Evolutionary conservation across 2,888 invertebrate genomes (phyloP), one percentile per base, ranked within the genome.

Genomic region (Calliphora vomitoria): DNA sequence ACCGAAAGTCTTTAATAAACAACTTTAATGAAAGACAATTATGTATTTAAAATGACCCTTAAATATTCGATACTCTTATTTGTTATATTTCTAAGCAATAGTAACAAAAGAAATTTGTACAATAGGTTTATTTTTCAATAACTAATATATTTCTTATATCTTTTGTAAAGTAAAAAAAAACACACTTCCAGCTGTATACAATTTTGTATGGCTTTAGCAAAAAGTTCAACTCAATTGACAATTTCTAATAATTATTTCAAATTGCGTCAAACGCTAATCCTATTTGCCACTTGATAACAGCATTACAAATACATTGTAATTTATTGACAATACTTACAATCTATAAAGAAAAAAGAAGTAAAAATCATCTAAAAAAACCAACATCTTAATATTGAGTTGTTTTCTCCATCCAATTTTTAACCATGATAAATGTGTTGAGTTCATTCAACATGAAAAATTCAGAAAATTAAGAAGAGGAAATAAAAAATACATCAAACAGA

Each of bases 351-450:
- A 15, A 62, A 62, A 20, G 8, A 20, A 35, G n/a, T n/a, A n/a
- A 35, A 8, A 35, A 62, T 15, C 13, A 35, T 62, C 18, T 18
- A 60, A 60, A 60, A n/a, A 5, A 25, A 20, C 55, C 25, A 5
- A 58, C 58, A 64, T 64, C 35, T 64, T 38, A 60, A 31, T 64
- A 64, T 64, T 18, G n/a, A n/a, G 31, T 31, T 64, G 35, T 18
- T 38, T 38, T 6, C 13, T 64, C 11, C 35, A 64, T 38, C 38
- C 38, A n/a, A 35, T 1, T 38, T 8, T 64, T 64, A 38, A 64
- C 38, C 38, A 38, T 38, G 62, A 64, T 64, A 64, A 64, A 64
- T 64, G 38, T n/a, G 62, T 10, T 64, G 62, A n/a, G 13, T 35
- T 35, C 31, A 64, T 18, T 38, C n/a, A 35, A 18, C 38, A 10